Percentiles rank a stretch among this genome's conserved stretches.
These are phyloP conservation scores for Oxygymnocypris stewartii DNA, from an alignment of 2,113 vertebrate species.

Conservation along the genomic window DNA sequence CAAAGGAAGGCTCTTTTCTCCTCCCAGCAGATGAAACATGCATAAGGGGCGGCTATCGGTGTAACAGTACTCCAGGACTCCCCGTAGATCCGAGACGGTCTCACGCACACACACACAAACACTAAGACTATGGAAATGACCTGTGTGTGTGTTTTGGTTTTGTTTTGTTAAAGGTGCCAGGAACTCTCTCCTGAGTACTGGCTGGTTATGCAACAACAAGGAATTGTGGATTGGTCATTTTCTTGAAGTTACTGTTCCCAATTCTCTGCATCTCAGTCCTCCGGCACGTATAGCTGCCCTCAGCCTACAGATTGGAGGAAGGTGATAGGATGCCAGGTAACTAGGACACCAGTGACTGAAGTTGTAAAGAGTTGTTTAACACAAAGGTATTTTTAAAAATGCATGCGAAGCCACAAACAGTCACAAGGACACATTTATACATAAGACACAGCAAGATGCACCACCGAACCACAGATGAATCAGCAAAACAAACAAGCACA, in stretches of 20 bases:
- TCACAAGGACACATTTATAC: background rate
- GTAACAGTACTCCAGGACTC: slow-evolving; percentile 74
- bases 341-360: slow-evolving; percentile 50
- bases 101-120: slow-evolving; percentile 34
- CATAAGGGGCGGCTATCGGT: slow-evolving; percentile 75
- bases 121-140: slow-evolving; percentile 22
- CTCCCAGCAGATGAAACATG: slow-evolving; percentile 73
- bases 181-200: too few species aligned
- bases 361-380: slow-evolving; percentile 6
- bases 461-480: background rate
- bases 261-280: slow-evolving; percentile 44
- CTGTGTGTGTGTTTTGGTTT: background rate
- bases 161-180: background rate
- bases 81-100: slow-evolving; percentile 53
- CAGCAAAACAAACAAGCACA: background rate
- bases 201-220: background rate
- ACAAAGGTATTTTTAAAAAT: slow-evolving; percentile 20
- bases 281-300: slow-evolving; percentile 46
- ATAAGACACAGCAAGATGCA: background rate
- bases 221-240: slow-evolving; percentile 20
- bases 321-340: slow-evolving; percentile 69
- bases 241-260: slow-evolving; percentile 39
- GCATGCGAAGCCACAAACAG: slow-evolving; percentile 22
- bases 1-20: slow-evolving; percentile 72
- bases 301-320: slow-evolving; percentile 75